phyloP scores from a whole-genome alignment of 2,888 invertebrate species.

The Drosophila nigricruria region DNA sequence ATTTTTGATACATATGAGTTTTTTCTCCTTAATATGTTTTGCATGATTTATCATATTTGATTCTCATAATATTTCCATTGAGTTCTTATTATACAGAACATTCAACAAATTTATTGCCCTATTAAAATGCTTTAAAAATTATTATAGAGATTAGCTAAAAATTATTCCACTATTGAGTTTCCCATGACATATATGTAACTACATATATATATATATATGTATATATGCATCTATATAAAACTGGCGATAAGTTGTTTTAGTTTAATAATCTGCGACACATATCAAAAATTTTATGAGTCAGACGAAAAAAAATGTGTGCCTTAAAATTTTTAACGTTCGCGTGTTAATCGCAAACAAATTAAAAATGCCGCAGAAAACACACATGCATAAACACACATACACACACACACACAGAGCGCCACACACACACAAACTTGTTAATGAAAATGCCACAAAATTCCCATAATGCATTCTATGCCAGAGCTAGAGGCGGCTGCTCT shows the following conservation, averaged over 20 bases:
- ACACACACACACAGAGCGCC: constrained; percentile 27
- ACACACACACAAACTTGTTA: constrained; percentile 62
- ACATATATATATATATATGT: neutral
- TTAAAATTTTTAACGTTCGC: constrained; percentile 56
- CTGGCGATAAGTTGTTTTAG: constrained; percentile 30
- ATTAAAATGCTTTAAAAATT: neutral
- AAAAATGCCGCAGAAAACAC: constrained; percentile 61
- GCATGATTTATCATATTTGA: neutral
- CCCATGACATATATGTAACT: neutral
- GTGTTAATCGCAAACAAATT: constrained; percentile 79
- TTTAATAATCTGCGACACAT: constrained; percentile 28
- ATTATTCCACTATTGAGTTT: constrained; percentile 2
- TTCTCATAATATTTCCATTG: neutral
- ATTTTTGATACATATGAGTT: neutral
- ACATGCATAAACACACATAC: constrained; percentile 17
- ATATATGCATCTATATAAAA: neutral
- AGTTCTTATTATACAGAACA: neutral
- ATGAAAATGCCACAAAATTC: constrained; percentile 83
- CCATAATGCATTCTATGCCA: constrained; percentile 76
- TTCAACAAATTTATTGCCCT: neutral
- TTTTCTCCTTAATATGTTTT: neutral
- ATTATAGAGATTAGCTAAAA: constrained; percentile 9
- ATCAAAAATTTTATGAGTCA: constrained; percentile 37
- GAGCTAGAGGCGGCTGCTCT: constrained; percentile 30
- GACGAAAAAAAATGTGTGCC: constrained; percentile 28